A percentile compares a stretch with the other conserved stretches of the same genome.
Evolutionary conservation across 2,888 invertebrate species (phyloP).

Genomic region (Tetranychus piercei): DNA sequence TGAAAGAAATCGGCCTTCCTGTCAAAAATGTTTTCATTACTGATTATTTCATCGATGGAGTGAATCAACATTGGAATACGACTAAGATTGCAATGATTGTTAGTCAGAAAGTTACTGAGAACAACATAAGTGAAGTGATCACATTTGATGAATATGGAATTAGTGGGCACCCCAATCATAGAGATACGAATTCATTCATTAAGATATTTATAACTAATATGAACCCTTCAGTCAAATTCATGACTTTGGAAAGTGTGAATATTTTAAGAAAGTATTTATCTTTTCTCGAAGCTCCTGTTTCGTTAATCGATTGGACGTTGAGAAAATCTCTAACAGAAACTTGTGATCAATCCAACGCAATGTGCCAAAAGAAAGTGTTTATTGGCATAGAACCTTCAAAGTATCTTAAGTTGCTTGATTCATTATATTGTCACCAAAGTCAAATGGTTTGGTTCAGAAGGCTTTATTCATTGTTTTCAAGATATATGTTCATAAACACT

Average conservation of each 20-base stretch:
- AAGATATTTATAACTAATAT: conserved; percentile 17
- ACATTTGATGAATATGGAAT: conserved; percentile 89
- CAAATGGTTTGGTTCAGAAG: conserved; percentile 87
- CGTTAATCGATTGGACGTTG: not conserved
- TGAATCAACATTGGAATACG: conserved; percentile 23
- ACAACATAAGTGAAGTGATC: conserved; percentile 38
- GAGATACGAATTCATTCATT: conserved; percentile 35
- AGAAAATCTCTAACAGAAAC: not conserved
- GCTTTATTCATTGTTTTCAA: conserved; percentile 67
- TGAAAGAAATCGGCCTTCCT: not conserved
- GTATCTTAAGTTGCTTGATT: conserved; percentile 39
- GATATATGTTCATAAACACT: conserved; percentile 78
- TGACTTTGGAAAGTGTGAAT: conserved; percentile 29
- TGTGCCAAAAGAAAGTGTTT: not conserved
- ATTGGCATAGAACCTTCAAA: conserved; percentile 9
- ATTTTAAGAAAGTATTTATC: conserved; percentile 29
- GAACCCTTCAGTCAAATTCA: conserved; percentile 23
- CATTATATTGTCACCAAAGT: conserved; percentile 70
- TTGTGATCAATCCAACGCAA: not conserved
- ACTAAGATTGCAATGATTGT: conserved; percentile 20
- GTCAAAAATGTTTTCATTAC: conserved; percentile 10
- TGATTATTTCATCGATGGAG: conserved; percentile 21
- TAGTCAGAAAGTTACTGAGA: conserved; percentile 20
- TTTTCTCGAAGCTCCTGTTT: conserved; percentile 17
- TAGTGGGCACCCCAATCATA: conserved; percentile 79